A percentile compares a stretch with the other conserved stretches of the same genome.
These are phyloP conservation scores for Eulemur rufifrons DNA, from an alignment of 2,113 vertebrate genomes.

Conservation along the genomic window DNA sequence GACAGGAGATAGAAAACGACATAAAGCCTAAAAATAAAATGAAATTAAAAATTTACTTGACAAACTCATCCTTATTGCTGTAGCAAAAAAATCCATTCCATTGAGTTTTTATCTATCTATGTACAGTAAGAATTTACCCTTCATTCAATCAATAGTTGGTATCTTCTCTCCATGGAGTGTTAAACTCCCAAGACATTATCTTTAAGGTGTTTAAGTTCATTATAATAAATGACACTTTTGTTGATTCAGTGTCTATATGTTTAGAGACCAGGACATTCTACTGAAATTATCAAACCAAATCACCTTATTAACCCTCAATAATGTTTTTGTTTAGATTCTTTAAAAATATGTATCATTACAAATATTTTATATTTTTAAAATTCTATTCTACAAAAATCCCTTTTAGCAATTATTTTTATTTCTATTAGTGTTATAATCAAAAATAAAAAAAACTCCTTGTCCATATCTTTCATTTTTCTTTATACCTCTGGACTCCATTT, in stretches of 20 bases:
- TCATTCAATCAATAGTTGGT: background rate
- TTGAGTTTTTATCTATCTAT: background rate
- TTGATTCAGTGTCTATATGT: background rate
- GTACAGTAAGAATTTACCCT: background rate
- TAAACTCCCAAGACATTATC: background rate
- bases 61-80: background rate
- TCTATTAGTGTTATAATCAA: background rate
- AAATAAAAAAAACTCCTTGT: background rate
- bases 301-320: background rate
- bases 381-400: background rate
- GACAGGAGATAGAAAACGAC: background rate
- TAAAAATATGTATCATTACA: background rate
- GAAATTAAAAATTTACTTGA: background rate
- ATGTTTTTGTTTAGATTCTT: background rate
- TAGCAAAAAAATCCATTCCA: background rate
- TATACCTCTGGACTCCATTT: background rate
- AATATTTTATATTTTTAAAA: background rate
- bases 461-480: background rate
- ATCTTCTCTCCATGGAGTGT: background rate
- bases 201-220: background rate
- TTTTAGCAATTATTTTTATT: background rate
- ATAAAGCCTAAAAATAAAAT: background rate
- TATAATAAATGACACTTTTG: background rate
- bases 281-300: constrained; percentile 23
- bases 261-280: background rate